Conservation (phyloP, 1,140 invertebrate species). For the Charaxes varanes region DNA sequence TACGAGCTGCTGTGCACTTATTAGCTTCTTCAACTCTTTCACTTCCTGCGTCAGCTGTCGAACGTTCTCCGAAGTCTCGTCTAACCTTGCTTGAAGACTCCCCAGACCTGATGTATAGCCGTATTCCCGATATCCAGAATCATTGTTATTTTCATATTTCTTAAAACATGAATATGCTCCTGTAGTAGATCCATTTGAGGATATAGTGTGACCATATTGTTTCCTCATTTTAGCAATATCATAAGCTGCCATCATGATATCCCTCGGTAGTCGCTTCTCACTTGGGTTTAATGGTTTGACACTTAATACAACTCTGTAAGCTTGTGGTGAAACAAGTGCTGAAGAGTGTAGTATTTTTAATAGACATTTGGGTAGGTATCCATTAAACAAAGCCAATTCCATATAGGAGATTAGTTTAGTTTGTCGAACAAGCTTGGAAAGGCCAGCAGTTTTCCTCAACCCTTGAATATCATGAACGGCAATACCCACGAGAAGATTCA, state of each 20-base stretch:
- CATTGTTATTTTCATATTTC: conserved; percentile 77
- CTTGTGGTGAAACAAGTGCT: conserved; percentile 5
- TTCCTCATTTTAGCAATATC: conserved; percentile 83
- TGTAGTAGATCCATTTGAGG: conserved; percentile 75
- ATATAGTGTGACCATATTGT: conserved; percentile 79
- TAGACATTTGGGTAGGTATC: conserved; percentile 81
- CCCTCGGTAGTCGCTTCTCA: conserved; percentile 84
- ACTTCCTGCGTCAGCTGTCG: conserved; percentile 77
- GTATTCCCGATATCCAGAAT: conserved; percentile 70
- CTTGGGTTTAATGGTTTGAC: conserved; percentile 87
- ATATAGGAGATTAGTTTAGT: conserved; percentile 81
- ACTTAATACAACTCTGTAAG: conserved; percentile 67
- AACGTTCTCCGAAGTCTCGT: conserved; percentile 77
- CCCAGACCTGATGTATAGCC: conserved; percentile 73
- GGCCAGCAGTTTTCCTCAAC: conserved; percentile 79
- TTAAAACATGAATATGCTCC: conserved; percentile 77
- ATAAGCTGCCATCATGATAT: conserved; percentile 83
- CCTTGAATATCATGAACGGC: conserved; percentile 82
- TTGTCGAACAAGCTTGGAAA: conserved; percentile 80
- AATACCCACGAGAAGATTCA: conserved; percentile 81
- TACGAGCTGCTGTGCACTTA: conserved; percentile 68
- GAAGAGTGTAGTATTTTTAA: conserved; percentile 80
- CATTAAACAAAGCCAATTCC: conserved; percentile 77
- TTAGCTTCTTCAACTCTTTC: conserved; percentile 77
- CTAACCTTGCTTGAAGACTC: conserved; percentile 76